A percentile compares a stretch with the other conserved stretches of the same genome.
phyloP scores from a whole-genome alignment of 2,888 invertebrate genomes.

The Nipponacmea schrenckii region DNA sequence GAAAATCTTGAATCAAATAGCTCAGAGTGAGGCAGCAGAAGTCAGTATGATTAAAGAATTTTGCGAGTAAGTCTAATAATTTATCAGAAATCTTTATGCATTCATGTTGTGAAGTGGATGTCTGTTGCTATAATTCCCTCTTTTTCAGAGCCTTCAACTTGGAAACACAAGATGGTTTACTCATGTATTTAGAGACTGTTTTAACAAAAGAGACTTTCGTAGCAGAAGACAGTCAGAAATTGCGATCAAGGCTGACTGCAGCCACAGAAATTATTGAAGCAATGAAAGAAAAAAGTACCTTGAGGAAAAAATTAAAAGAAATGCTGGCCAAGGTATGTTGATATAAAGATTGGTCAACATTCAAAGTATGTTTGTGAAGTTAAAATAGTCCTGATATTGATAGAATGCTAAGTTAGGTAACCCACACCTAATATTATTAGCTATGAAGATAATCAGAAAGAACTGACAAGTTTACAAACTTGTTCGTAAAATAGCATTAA shows the following conservation, averaged over 20 bases:
- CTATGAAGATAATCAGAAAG: no score
- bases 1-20: slow-evolving; percentile 45
- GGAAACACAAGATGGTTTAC: slow-evolving; percentile 47
- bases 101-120: background rate
- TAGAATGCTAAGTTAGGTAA: no score
- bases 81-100: background rate
- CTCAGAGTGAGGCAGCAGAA: slow-evolving; percentile 41
- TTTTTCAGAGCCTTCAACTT: slow-evolving; percentile 47
- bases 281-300: slow-evolving; percentile 35
- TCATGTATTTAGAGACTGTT: slow-evolving; percentile 48
- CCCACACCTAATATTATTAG: no score
- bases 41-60: slow-evolving; percentile 45
- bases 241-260: slow-evolving; percentile 3
- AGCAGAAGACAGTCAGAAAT: background rate
- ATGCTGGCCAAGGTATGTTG: slow-evolving; percentile 41
- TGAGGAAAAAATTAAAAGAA: slow-evolving; percentile 37
- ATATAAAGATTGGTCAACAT: background rate
- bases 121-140: background rate
- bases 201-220: slow-evolving; percentile 30
- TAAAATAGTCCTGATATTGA: no score
- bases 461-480: no score
- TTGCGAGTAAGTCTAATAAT: slow-evolving; percentile 43
- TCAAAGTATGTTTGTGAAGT: no score
- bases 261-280: background rate
- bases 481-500: no score